Evolutionary conservation across 37 sponge, comb jelly and placozoan genomes (phyloP).

Genomic region (Halisarca cf. caerulea): DNA sequence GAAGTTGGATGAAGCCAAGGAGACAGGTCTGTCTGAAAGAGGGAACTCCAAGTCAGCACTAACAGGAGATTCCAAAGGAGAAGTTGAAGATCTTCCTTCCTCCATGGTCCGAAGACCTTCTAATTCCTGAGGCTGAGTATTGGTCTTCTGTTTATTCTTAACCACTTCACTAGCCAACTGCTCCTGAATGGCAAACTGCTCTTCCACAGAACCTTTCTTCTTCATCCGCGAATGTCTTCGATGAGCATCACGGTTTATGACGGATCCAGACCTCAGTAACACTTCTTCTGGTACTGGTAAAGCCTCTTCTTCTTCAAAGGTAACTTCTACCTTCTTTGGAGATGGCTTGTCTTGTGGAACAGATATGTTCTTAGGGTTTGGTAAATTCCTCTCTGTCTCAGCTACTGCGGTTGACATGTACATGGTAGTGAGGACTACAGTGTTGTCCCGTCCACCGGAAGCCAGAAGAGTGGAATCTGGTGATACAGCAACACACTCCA

Average conservation of each 20-base stretch:
- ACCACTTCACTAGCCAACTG: no score
- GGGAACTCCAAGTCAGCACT: not conserved
- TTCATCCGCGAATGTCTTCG: not conserved
- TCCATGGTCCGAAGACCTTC: not conserved
- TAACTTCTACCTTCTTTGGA: not conserved
- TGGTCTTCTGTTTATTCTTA: not conserved
- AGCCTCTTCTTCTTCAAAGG: slow-evolving; percentile 6
- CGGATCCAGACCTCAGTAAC: not conserved
- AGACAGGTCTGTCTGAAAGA: slow-evolving; percentile 12
- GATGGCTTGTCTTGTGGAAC: not conserved
- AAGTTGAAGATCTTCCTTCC: not conserved
- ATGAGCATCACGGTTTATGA: slow-evolving; percentile 4
- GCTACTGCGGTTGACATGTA: slow-evolving; percentile 17
- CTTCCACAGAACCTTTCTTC: not conserved
- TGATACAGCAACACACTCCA: slow-evolving; percentile 75
- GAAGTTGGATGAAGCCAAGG: slow-evolving; percentile 13
- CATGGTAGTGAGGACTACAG: slow-evolving; percentile 64
- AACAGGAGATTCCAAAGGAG: not conserved
- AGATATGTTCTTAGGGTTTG: not conserved
- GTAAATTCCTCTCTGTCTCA: not conserved
- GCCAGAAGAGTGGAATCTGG: slow-evolving; percentile 80
- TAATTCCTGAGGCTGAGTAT: not conserved
- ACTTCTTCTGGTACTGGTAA: slow-evolving; percentile 7
- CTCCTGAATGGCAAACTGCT: not conserved
- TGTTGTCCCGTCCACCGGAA: slow-evolving; percentile 80